Base-by-base conservation (phyloP, 2,888 invertebrate species). In the Campaea margaritaria region DNA sequence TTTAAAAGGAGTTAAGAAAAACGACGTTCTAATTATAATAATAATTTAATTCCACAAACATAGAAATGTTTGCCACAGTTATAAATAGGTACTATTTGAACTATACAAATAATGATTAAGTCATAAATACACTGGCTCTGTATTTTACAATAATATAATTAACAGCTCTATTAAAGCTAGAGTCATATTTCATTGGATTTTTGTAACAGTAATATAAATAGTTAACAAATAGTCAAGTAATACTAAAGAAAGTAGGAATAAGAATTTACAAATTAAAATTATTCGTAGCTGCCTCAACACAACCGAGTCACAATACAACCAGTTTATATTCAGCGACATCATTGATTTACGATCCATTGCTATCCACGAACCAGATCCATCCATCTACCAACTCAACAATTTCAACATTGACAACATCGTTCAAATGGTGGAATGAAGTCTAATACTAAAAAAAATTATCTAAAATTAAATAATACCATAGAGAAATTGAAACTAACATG, bases 41-140 rank as follows among this genome's bases (percentile, higher is more conserved):
- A 91, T 91, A 91, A 91, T 91, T 91, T 91, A 91, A 86, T 91
- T 86, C 80, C 73, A 85, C 89, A 89, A 91, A 91, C 91, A 87
- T 81, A 81, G 76, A 75, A 72, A 85, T 86, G 87, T 87, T 86
- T 87, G 86, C 67, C 73, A 72, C 79, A 75, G 79, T 83, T 86
- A 91, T 91, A 90, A 90, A 91, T 91, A 82, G 70, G 75, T 80
- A 89, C 85, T 88, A 90, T 90, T 89, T 89, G 86, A 91, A 89
- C 89, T 90, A 87, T 89, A 91, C 89, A 91, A 89, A 91, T 91
- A 90, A 89, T 90, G 89, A 89, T 90, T 89, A 90, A 84, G 82
- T 88, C 79, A 90, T 90, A 92, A 90, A 89, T 90, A 90, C 88
- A 91, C 89, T 89, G 92, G 89, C 89, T 90, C 87, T 89, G 87